Evolutionary conservation across 2,113 vertebrate species (phyloP).

Genomic region (Xiphophorus hellerii): DNA sequence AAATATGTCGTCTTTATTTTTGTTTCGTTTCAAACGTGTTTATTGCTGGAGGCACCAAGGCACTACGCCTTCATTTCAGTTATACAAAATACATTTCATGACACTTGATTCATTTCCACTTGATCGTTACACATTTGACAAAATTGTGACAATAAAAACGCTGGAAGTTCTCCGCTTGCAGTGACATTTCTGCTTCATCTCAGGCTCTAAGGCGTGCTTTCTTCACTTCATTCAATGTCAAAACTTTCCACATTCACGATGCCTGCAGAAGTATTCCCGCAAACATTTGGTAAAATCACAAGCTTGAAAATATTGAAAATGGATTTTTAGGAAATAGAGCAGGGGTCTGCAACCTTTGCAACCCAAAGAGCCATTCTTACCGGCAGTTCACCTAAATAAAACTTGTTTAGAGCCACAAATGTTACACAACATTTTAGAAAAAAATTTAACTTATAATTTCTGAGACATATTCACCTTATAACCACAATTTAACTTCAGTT

Average conservation of each 20-base stretch:
- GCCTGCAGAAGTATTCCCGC: background rate
- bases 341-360: too few relatives aligned
- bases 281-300: background rate
- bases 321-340: background rate
- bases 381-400: too few relatives aligned
- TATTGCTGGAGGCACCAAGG: constrained; percentile 28
- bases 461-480: too few relatives aligned
- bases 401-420: too few relatives aligned
- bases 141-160: constrained; percentile 50
- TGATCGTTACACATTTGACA: background rate
- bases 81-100: constrained; percentile 8
- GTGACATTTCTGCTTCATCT: constrained; percentile 1
- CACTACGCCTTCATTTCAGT: constrained; percentile 31
- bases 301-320: too few relatives aligned
- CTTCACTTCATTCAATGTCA: constrained; percentile 14
- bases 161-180: background rate
- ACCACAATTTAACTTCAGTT: too few relatives aligned
- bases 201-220: constrained; percentile 13
- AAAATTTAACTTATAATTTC: too few relatives aligned
- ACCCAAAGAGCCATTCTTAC: too few relatives aligned
- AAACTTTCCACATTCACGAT: background rate
- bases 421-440: too few relatives aligned
- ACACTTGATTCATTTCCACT: constrained; percentile 1
- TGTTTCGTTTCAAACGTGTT: constrained; percentile 19
- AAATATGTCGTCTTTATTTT: background rate